phyloP scores from a whole-genome alignment of 2,797 vertebrate genomes.

The Enteromius unitaeniatus region DNA sequence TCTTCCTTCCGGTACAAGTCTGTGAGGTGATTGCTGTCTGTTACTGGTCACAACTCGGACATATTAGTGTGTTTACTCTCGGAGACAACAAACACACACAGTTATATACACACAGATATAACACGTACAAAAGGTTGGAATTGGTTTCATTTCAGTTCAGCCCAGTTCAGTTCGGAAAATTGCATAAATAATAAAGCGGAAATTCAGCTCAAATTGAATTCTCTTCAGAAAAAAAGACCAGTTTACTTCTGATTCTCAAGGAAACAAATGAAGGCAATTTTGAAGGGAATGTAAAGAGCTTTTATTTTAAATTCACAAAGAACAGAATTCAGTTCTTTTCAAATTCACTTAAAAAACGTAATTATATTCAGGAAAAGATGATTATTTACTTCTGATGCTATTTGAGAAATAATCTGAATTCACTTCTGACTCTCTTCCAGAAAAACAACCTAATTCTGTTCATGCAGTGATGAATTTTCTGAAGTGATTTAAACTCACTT shows the following conservation, averaged over 20 bases:
- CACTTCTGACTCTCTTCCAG: not conserved
- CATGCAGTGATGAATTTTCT: not conserved
- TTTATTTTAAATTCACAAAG: not conserved
- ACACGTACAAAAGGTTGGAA: not conserved
- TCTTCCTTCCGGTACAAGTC: conserved; percentile 95
- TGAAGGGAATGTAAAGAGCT: too few relatives aligned
- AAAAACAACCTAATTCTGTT: not conserved
- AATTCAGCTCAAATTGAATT: not conserved
- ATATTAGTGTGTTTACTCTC: conserved; percentile 85
- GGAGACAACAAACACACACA: conserved; percentile 16
- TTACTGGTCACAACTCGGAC: conserved; percentile 91
- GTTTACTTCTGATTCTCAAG: not conserved
- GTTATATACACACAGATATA: conserved; percentile 18
- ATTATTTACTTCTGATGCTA: not conserved
- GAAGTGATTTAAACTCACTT: not conserved
- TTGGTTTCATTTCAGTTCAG: not conserved
- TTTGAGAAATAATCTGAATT: not conserved
- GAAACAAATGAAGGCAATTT: not conserved
- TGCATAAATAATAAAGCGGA: too few relatives aligned
- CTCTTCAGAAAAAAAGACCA: not conserved
- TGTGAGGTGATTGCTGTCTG: conserved; percentile 93
- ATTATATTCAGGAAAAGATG: not conserved
- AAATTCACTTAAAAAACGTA: not conserved
- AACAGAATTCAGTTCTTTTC: not conserved
- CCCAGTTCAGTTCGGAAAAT: conserved; percentile 4